phyloP scores from a whole-genome alignment of 2,888 invertebrate species.

The Mactromeris polynyma region DNA sequence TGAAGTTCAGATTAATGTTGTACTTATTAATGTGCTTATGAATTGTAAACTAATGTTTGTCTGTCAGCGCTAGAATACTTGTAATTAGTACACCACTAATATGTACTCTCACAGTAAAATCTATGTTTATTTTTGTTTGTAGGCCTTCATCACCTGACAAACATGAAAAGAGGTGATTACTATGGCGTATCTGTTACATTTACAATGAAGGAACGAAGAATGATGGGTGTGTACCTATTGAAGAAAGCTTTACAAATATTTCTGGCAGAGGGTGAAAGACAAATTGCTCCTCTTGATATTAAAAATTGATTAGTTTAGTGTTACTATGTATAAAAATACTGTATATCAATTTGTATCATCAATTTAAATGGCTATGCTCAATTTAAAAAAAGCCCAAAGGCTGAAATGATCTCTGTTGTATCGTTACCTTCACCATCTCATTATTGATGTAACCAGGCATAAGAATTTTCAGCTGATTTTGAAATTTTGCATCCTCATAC shows the following conservation, averaged over 20 bases:
- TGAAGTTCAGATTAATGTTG: too few species aligned
- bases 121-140: slow-evolving; percentile 36
- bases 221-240: slow-evolving; percentile 93
- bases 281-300: slow-evolving; percentile 92
- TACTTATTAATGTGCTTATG: too few species aligned
- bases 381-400: too few species aligned
- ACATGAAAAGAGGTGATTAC: slow-evolving; percentile 93
- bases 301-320: slow-evolving; percentile 42
- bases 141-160: slow-evolving; percentile 92
- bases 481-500: too few species aligned
- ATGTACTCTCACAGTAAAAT: too few species aligned
- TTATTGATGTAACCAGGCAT: too few species aligned
- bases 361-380: neutral
- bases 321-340: neutral
- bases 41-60: too few species aligned
- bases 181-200: slow-evolving; percentile 93
- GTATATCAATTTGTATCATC: neutral
- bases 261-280: slow-evolving; percentile 95
- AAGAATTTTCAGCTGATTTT: too few species aligned
- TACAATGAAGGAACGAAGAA: slow-evolving; percentile 91
- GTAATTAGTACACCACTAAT: too few species aligned
- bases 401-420: too few species aligned
- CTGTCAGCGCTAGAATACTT: too few species aligned
- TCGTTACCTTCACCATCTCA: too few species aligned
- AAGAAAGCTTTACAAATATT: slow-evolving; percentile 94